Conservation (phyloP, 2,797 vertebrate genomes). For the Falco concolor region DNA sequence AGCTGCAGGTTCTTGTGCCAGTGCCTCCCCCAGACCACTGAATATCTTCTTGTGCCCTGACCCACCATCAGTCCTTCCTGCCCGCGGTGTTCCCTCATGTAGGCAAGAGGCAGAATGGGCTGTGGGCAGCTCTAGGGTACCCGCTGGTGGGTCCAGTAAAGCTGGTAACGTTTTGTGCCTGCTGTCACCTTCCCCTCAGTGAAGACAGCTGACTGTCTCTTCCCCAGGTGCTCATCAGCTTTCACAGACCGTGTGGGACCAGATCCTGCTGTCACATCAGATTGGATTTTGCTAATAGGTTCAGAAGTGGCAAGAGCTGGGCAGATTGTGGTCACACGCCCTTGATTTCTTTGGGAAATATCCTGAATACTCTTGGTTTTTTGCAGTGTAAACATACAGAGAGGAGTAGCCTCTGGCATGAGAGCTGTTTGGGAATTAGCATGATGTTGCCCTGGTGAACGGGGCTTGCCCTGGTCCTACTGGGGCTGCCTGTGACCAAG, state of each 20-base stretch:
- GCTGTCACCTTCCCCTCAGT: background rate
- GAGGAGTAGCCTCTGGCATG: background rate
- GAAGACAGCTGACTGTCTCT: background rate
- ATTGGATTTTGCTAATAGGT: background rate
- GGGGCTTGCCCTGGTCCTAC: background rate
- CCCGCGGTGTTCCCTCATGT: background rate
- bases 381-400: background rate
- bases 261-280: background rate
- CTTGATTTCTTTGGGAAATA: background rate
- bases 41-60: background rate
- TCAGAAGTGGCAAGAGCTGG: background rate
- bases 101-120: background rate
- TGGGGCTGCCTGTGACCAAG: background rate
- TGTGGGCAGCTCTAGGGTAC: background rate
- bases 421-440: background rate
- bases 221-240: background rate
- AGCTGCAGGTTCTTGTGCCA: background rate
- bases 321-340: rapidly evolving
- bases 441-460: background rate
- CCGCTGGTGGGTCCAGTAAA: background rate
- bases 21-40: background rate
- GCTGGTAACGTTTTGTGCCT: background rate
- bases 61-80: background rate
- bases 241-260: background rate
- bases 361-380: background rate